Conservation (phyloP, 1,140 invertebrate genomes). For the Ceratosolen solmsi region DNA sequence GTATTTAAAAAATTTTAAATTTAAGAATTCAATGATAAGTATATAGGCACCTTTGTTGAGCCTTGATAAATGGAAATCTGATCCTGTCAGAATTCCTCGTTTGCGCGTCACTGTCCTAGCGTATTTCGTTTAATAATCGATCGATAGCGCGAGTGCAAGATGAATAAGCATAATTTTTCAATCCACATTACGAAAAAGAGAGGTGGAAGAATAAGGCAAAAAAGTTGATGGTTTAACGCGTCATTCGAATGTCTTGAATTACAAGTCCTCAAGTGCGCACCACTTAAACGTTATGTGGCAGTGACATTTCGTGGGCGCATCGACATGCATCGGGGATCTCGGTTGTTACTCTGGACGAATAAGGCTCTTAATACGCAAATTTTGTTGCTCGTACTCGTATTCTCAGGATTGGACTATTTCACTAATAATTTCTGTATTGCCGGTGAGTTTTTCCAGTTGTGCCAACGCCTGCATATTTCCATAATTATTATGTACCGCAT, state of each 20-base stretch:
- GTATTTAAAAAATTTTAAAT: no score
- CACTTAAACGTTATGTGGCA: conserved; percentile 5
- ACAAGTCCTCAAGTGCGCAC: not conserved
- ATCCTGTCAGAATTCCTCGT: conserved; percentile 12
- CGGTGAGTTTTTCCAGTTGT: conserved; percentile 31
- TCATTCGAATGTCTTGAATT: not conserved
- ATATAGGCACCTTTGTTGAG: no score
- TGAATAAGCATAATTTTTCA: conserved; percentile 21
- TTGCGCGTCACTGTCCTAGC: not conserved
- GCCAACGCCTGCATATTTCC: not conserved
- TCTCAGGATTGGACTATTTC: not conserved
- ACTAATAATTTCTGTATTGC: not conserved
- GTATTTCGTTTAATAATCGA: conserved; percentile 7
- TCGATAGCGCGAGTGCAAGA: not conserved
- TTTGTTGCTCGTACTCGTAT: not conserved
- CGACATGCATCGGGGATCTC: conserved; percentile 43
- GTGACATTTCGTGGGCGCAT: not conserved
- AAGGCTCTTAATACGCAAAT: not conserved
- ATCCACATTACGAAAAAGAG: no score
- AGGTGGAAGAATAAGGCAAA: no score
- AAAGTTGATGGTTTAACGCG: conserved; percentile 27
- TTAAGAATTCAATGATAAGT: no score
- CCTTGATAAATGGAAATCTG: conserved; percentile 3
- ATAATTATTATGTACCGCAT: not conserved
- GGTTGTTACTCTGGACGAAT: not conserved